Conservation (phyloP, 53 echinoderm and acorn worm genomes). For the Astropecten irregularis region DNA sequence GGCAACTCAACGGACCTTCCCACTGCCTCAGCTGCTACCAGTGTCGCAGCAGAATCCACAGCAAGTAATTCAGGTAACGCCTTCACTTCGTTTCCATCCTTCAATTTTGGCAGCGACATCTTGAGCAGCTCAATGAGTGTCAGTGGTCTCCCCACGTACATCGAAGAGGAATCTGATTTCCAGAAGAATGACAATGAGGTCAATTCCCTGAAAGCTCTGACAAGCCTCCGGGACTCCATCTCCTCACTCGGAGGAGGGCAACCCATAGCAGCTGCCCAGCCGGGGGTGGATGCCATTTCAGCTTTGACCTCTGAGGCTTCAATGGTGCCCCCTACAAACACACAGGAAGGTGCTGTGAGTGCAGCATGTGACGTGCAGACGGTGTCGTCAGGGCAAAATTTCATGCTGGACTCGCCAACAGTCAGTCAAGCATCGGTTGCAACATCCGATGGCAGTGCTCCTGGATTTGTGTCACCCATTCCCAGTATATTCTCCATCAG, state of each 20-base stretch:
- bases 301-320: slow-evolving; percentile 17
- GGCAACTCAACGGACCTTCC: slow-evolving; percentile 30
- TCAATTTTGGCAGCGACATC: slow-evolving; percentile 74
- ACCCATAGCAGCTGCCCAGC: not conserved
- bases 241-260: slow-evolving; percentile 26
- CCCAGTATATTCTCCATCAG: slow-evolving; percentile 52
- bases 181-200: slow-evolving; percentile 35
- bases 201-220: slow-evolving; percentile 57
- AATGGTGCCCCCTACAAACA: not conserved
- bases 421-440: slow-evolving; percentile 39
- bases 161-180: slow-evolving; percentile 70
- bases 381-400: slow-evolving; percentile 23
- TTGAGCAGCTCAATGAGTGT: slow-evolving; percentile 97
- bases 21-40: slow-evolving; percentile 28
- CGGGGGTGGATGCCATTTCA: not conserved
- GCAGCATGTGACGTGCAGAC: not conserved
- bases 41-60: slow-evolving; percentile 30
- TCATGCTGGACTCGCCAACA: slow-evolving; percentile 44
- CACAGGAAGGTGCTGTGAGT: not conserved
- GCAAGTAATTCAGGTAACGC: slow-evolving; percentile 31
- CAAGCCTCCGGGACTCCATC: slow-evolving; percentile 51
- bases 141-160: slow-evolving; percentile 91
- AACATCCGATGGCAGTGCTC: slow-evolving; percentile 39
- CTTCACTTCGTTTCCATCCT: slow-evolving; percentile 57
- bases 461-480: slow-evolving; percentile 41